These are phyloP conservation scores for Aphodius sticticus DNA, from an alignment of 2,888 invertebrate species.

Conservation along the genomic window DNA sequence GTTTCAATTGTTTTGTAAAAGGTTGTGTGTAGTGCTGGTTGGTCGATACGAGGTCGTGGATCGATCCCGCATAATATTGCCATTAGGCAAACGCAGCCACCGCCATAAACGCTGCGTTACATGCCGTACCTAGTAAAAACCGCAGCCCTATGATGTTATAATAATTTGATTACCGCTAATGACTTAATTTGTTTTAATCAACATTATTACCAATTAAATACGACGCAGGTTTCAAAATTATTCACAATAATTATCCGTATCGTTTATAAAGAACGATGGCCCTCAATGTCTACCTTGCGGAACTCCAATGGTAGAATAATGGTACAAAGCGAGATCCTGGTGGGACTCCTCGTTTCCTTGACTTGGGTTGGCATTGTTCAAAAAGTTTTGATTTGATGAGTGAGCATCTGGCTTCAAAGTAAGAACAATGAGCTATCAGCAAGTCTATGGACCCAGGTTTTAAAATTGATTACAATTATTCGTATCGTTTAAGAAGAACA, in stretches of 20 bases:
- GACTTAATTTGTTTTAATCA: background rate
- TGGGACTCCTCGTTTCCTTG: too few relatives aligned
- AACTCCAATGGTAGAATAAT: background rate
- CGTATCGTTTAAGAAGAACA: too few relatives aligned
- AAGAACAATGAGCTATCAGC: too few relatives aligned
- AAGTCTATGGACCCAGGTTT: too few relatives aligned
- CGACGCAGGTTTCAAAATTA: too few relatives aligned
- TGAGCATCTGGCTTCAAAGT: too few relatives aligned
- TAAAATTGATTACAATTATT: too few relatives aligned
- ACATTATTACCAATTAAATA: background rate
- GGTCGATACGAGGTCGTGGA: conserved; percentile 37
- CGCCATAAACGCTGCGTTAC: background rate
- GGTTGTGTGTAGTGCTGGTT: conserved; percentile 8
- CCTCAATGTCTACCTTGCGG: background rate
- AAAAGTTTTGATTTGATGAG: too few relatives aligned
- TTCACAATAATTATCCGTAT: background rate
- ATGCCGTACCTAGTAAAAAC: background rate
- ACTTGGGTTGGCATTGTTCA: too few relatives aligned
- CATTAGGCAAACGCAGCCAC: conserved; percentile 37
- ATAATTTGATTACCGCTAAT: conserved; percentile 6
- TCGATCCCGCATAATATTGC: conserved; percentile 42
- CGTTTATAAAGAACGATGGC: background rate
- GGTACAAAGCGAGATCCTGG: too few relatives aligned
- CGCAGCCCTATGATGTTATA: background rate
- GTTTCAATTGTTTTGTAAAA: background rate